Evolutionary conservation across 2,113 vertebrate genomes (phyloP), one percentile per base, ranked within the genome.

Genomic region (Mesembrinibis cayennensis): DNA sequence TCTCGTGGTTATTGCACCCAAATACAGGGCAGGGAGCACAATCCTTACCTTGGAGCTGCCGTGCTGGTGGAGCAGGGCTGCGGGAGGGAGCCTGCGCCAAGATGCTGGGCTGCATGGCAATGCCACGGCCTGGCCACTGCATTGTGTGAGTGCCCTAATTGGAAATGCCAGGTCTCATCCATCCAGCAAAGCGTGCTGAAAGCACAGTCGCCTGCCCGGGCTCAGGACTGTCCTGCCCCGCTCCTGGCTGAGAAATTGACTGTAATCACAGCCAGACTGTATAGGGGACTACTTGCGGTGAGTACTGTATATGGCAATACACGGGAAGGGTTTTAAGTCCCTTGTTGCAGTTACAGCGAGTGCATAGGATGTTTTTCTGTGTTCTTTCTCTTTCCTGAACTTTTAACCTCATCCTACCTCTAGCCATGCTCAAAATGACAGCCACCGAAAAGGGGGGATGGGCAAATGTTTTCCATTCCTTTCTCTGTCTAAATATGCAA

Each of bases 391-490:
- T 89, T 86, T 95, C 83, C 59, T 89, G 86, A 96, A 97, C 94
- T 95, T 96, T 93, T 95, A 96, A 95, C 94, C 95, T 97, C 79
- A 93, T 96, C 79, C 16, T 69, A 95, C 95, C 96, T 95, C 89
- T 96, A 96, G 25, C 67, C 83, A 83, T 92, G 87, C 91, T 94
- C 71, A 91, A 95, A 93, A 92, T 87, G 91, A 95, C 91, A 94
- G 86, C 82, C 20, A 62, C 20, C 2, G 1, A 90, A 93, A 90
- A 67, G 65, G 19, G 21, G 63, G 65, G 66, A 8, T 1, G n/a
- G 58, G 49, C 71, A 38, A 86, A 95, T 92, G 76, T 67, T 84
- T 95, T 66, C 93, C 63, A 92, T 96, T 96, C 93, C 69, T 94
- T 95, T 88, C 74, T 93, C 74, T 94, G 82, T 90, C 92, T 92